These are phyloP conservation scores for Euphysa ruthae DNA, from an alignment of 30 jellyfish, hydroid and myxozoan genomes.

Conservation along the genomic window DNA sequence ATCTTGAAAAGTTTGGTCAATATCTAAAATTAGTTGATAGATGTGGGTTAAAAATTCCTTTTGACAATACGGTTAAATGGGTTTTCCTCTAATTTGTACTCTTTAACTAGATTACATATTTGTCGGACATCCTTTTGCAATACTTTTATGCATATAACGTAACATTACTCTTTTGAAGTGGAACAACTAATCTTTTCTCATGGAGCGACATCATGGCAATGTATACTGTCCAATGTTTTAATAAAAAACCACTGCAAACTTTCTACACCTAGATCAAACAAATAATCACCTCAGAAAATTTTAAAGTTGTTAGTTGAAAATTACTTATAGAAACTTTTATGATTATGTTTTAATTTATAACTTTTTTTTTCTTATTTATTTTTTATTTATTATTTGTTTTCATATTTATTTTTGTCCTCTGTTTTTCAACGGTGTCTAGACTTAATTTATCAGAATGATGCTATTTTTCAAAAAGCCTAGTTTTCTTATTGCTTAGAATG, in stretches of 20 bases:
- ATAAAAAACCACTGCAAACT: not conserved
- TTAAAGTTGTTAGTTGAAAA: conserved; percentile 6
- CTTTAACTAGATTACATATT: not conserved
- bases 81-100: not conserved
- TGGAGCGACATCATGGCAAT: conserved; percentile 3
- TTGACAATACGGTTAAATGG: conserved; percentile 4
- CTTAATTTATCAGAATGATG: not conserved
- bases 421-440: not conserved
- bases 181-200: not conserved
- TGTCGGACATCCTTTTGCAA: conserved; percentile 1
- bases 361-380: not conserved
- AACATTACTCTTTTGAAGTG: not conserved
- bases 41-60: conserved; percentile 5
- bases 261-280: not conserved
- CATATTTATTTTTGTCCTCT: not conserved
- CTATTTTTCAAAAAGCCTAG: not conserved
- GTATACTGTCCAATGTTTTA: conserved; percentile 11
- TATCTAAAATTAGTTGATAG: not conserved
- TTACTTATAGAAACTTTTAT: not conserved
- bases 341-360: not conserved
- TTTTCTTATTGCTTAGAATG: too few relatives aligned
- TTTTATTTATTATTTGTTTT: not conserved
- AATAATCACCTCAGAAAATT: conserved; percentile 7
- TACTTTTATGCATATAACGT: not conserved
- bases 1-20: not conserved